Evolutionary conservation across 2,888 invertebrate genomes (phyloP), one percentile per base, ranked within the genome.

Genomic region (Drosophila buzzatii): DNA sequence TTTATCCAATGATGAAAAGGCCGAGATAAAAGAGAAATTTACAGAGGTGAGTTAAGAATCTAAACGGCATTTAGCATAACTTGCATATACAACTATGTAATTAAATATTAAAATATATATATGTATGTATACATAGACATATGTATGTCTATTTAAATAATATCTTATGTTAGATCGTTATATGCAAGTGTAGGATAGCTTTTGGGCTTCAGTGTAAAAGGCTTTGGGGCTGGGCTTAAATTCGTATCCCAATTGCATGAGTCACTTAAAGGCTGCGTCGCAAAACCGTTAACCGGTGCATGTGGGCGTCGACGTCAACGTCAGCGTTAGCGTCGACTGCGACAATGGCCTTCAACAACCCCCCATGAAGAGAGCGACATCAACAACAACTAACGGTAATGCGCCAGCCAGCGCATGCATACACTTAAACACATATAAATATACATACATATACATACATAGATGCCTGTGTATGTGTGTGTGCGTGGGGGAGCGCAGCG

Each of bases 1-100:
- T 69, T 85, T 93, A 65, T 93, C 93, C 62, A 90, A 85, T 68
- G 96, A 96, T 91, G 96, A 97, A 94, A 94, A 95, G 87, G 93
- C 95, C 74, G 97, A 97, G 94, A 95, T 97, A 90, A 94, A 95
- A 91, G 96, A 96, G 93, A 96, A 96, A 92, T 97, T 97, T 92
- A 94, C 94, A 86, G 95, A 95, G 94, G 97, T 97, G 94, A 94
- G 94, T 93, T 74, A 39, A 62, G 63, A 73, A 69, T 63, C 31
- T 45, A 16, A 76, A 18, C 47, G 42, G 20, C n/a, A 20, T 27
- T 77, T 67, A 62, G 45, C 55, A 47, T 74, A 33, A 31, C 12
- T 31, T 18, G 23, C 7, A 37, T 23, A 7, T 27, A 39, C 5
- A 23, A 27, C 20, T 27, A 44, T 12, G 41, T 59, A 9, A 9